Evolutionary conservation across 2,888 invertebrate species (phyloP).

Genomic region (Melanchra persicariae): DNA sequence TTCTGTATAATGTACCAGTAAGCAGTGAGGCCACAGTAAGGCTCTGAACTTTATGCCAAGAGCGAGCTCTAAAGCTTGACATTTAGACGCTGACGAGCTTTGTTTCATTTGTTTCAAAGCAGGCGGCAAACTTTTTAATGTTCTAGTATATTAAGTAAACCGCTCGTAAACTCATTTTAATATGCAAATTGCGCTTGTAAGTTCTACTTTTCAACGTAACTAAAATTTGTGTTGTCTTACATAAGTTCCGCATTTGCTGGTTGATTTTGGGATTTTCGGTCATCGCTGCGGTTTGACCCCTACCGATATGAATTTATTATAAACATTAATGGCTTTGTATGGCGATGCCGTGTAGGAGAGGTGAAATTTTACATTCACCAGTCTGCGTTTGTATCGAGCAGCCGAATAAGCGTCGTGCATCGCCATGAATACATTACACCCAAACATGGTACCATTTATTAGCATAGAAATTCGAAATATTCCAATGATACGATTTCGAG

Average conservation of each 20-base stretch:
- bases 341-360: constrained; percentile 57
- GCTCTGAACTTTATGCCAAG: constrained; percentile 50
- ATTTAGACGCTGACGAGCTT: constrained; percentile 44
- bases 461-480: constrained; percentile 77
- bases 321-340: constrained; percentile 48
- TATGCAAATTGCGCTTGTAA: constrained; percentile 51
- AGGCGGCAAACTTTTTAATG: constrained; percentile 45
- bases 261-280: constrained; percentile 54
- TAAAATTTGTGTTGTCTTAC: constrained; percentile 49
- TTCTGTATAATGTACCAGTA: constrained; percentile 47
- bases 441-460: constrained; percentile 72
- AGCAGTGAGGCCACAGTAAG: constrained; percentile 24
- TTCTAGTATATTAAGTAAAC: constrained; percentile 45
- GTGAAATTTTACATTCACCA: constrained; percentile 73
- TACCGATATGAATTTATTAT: constrained; percentile 55
- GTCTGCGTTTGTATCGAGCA: constrained; percentile 62
- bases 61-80: constrained; percentile 40
- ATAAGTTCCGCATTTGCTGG: constrained; percentile 48
- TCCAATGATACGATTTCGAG: constrained; percentile 47
- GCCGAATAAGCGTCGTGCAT: constrained; percentile 70
- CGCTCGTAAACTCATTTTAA: constrained; percentile 54
- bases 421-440: constrained; percentile 78
- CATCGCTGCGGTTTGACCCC: constrained; percentile 47
- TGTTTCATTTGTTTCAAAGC: constrained; percentile 46
- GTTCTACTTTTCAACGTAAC: constrained; percentile 38